Evolutionary conservation across 2,888 invertebrate species (phyloP).

Genomic region (Poecilobothrus nobilitatus): DNA sequence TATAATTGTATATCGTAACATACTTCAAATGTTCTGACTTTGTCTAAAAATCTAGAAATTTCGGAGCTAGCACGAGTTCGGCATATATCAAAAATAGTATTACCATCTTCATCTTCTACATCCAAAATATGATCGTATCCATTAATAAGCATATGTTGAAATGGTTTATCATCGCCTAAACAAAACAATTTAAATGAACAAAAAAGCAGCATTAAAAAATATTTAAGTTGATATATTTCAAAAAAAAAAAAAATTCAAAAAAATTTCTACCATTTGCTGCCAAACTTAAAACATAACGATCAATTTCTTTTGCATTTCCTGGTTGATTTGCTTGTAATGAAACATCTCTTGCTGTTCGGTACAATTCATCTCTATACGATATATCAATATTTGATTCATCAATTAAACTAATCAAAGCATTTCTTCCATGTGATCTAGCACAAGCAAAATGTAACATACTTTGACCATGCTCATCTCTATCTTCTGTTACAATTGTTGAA

Average conservation of each 20-base stretch:
- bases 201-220: not conserved
- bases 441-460: constrained; percentile 84
- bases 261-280: constrained; percentile 60
- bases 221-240: not conserved
- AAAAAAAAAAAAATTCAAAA: not conserved
- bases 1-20: constrained; percentile 19
- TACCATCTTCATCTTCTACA: constrained; percentile 62
- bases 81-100: constrained; percentile 60
- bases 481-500: constrained; percentile 53
- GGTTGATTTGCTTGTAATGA: constrained; percentile 68
- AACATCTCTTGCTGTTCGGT: constrained; percentile 78
- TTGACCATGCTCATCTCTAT: constrained; percentile 79
- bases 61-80: constrained; percentile 58
- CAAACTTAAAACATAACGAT: constrained; percentile 67
- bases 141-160: constrained; percentile 55
- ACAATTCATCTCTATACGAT: constrained; percentile 75
- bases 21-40: constrained; percentile 69
- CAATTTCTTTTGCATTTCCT: constrained; percentile 74
- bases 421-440: constrained; percentile 69
- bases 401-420: constrained; percentile 69
- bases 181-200: constrained; percentile 13
- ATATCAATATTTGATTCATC: constrained; percentile 72
- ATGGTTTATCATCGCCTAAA: constrained; percentile 55
- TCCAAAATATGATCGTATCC: constrained; percentile 84
- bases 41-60: constrained; percentile 60